Conservation (phyloP, 1,140 invertebrate genomes). For the Drosophila bocqueti region DNA sequence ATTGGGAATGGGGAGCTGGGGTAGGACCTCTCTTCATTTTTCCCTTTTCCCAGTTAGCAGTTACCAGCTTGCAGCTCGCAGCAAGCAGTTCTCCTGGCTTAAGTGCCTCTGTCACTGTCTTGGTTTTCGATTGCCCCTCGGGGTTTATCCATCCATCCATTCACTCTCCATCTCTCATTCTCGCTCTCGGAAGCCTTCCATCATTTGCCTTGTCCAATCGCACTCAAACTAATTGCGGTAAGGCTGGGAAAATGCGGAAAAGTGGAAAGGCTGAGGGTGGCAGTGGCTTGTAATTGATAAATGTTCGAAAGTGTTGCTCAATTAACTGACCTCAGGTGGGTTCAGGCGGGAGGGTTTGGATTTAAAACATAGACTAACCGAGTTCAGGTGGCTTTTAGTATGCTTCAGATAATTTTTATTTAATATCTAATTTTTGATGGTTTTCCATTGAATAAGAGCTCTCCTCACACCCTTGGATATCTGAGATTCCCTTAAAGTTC, state of each 20-base stretch:
- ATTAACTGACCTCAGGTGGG: constrained; percentile 33
- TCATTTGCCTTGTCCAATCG: constrained; percentile 39
- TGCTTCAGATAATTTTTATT: neutral
- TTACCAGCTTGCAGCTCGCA: neutral
- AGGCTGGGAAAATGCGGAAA: constrained; percentile 19
- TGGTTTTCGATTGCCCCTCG: constrained; percentile 50
- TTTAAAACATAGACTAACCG: neutral
- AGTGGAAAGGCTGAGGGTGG: neutral
- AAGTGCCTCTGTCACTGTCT: constrained; percentile 53
- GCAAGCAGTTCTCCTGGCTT: constrained; percentile 19
- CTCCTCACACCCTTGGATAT: neutral
- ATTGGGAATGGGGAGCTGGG: neutral
- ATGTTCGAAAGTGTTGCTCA: constrained; percentile 42
- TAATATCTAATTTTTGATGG: neutral
- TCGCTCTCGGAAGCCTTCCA: constrained; percentile 13
- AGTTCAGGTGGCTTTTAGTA: neutral
- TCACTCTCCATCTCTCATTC: constrained; percentile 1
- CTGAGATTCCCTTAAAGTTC: constrained; percentile 17
- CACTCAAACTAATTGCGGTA: constrained; percentile 55
- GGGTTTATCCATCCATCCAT: constrained; percentile 20
- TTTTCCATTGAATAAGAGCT: neutral
- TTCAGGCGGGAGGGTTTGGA: neutral
- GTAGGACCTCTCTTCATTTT: neutral
- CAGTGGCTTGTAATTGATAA: constrained; percentile 23
- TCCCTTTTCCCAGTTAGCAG: constrained; percentile 14